Conservation (phyloP, 92 coral and sea anemone genomes). For the Actinernus sp. region DNA sequence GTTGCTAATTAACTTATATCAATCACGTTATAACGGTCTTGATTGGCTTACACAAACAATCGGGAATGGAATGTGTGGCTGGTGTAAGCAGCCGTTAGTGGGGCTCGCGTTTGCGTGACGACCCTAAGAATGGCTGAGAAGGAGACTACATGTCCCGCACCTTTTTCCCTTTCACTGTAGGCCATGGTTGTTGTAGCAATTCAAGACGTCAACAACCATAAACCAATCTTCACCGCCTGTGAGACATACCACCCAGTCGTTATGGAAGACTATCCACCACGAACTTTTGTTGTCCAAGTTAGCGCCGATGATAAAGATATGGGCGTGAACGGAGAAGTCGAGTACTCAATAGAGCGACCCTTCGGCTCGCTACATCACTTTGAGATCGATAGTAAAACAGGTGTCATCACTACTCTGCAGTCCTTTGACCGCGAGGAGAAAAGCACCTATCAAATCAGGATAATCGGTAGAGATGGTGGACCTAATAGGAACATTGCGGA, state of each 20-base stretch:
- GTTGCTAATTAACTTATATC: too few relatives aligned
- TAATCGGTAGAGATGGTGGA: conserved; percentile 84
- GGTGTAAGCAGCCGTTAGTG: too few relatives aligned
- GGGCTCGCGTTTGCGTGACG: too few relatives aligned
- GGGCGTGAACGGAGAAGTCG: conserved; percentile 83
- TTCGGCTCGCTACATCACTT: conserved; percentile 37
- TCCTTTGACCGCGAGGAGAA: conserved; percentile 85
- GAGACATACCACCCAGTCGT: conserved; percentile 76
- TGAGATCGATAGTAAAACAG: conserved; percentile 77
- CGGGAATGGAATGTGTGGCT: too few relatives aligned
- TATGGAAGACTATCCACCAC: conserved; percentile 62
- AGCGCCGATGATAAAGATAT: conserved; percentile 89
- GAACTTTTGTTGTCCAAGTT: conserved; percentile 81
- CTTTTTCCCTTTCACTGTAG: neutral
- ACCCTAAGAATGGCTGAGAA: too few relatives aligned
- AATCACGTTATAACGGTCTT: too few relatives aligned
- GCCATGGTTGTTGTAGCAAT: conserved; percentile 80
- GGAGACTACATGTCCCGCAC: neutral
- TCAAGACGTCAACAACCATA: conserved; percentile 90
- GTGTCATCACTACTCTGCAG: conserved; percentile 68
- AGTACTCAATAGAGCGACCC: conserved; percentile 78
- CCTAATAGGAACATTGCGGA: conserved; percentile 63
- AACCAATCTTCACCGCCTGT: conserved; percentile 90
- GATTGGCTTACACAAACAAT: too few relatives aligned
- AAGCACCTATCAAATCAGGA: conserved; percentile 63